phyloP scores from a whole-genome alignment of 2,888 invertebrate species.

The Hyalella azteca region DNA sequence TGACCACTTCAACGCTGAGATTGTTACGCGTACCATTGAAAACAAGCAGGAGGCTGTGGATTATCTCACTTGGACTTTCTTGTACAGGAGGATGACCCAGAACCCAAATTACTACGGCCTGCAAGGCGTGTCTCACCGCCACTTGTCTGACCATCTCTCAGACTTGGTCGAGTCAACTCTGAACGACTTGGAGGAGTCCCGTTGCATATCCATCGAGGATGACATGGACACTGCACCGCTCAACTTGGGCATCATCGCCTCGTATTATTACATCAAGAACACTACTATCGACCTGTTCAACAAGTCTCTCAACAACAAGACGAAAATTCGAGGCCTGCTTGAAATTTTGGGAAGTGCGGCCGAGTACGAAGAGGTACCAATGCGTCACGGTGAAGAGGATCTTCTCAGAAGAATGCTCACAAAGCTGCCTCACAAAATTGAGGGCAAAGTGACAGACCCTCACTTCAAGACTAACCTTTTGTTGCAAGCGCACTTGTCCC shows the following conservation, averaged over 20 bases:
- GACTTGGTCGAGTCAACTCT: constrained; percentile 97
- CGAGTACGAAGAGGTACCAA: constrained; percentile 92
- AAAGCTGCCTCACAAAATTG: constrained; percentile 71
- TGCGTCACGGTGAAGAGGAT: constrained; percentile 93
- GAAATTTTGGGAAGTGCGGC: constrained; percentile 98
- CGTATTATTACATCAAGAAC: constrained; percentile 99
- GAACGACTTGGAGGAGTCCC: constrained; percentile 91
- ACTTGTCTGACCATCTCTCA: constrained; percentile 96
- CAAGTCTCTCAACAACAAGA: constrained; percentile 93
- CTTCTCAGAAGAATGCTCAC: constrained; percentile 74
- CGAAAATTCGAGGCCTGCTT: constrained; percentile 93
- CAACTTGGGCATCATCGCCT: constrained; percentile 99
- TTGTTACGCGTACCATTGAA: constrained; percentile 99
- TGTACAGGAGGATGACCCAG: constrained; percentile 94
- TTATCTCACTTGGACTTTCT: constrained; percentile 98
- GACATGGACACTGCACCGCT: constrained; percentile 96
- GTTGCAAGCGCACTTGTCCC: constrained; percentile 92
- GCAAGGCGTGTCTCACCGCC: constrained; percentile 88
- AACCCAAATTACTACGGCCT: constrained; percentile 99
- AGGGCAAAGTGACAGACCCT: constrained; percentile 90
- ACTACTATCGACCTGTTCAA: constrained; percentile 99
- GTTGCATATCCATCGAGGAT: constrained; percentile 96
- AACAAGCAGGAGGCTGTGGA: constrained; percentile 99
- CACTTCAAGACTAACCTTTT: constrained; percentile 95
- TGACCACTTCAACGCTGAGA: constrained; percentile 99